Conservation (phyloP, 1,140 invertebrate genomes). For the Dryas iulia region DNA sequence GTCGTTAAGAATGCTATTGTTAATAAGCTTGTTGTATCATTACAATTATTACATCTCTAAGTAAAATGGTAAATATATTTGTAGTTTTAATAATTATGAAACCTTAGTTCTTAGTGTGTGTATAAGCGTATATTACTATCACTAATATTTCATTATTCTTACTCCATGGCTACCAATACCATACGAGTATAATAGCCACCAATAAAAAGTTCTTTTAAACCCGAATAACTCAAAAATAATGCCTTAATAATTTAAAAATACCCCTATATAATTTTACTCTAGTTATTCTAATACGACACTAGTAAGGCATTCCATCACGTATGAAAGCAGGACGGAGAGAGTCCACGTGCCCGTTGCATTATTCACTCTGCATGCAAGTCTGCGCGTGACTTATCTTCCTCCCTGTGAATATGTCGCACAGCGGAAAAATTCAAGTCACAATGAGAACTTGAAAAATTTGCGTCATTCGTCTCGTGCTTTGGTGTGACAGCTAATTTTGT, state of each 20-base stretch:
- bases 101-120: too few relatives aligned
- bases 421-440: slow-evolving; percentile 23
- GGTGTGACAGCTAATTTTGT: slow-evolving; percentile 7
- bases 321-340: slow-evolving; percentile 35
- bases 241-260: too few relatives aligned
- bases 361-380: slow-evolving; percentile 65
- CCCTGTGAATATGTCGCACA: slow-evolving; percentile 16
- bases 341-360: slow-evolving; percentile 64
- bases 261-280: too few relatives aligned
- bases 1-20: slow-evolving; percentile 34
- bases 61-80: not conserved
- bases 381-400: slow-evolving; percentile 63
- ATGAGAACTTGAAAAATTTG: slow-evolving; percentile 23
- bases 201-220: too few relatives aligned
- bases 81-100: slow-evolving; percentile 36
- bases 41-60: not conserved
- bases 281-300: too few relatives aligned
- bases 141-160: too few relatives aligned
- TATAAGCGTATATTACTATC: too few relatives aligned
- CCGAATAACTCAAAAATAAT: too few relatives aligned
- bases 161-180: too few relatives aligned
- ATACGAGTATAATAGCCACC: too few relatives aligned
- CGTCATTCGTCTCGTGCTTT: slow-evolving; percentile 2
- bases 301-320: slow-evolving; percentile 58
- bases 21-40: not conserved